Conservation (phyloP, 2,797 vertebrate species). For the Sphaeramia orbicularis region DNA sequence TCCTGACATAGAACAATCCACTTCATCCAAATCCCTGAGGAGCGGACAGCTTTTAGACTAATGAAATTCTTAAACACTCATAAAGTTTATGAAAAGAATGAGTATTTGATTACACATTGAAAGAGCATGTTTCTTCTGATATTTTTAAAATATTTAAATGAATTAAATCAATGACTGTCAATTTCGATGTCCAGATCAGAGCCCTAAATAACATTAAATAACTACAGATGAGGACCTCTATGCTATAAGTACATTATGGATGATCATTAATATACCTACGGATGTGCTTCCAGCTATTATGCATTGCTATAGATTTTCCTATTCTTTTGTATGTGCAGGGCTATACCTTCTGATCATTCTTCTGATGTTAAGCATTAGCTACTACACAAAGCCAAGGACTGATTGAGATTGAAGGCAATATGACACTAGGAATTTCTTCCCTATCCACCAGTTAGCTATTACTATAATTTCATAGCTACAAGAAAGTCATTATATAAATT, state of each 20-base stretch:
- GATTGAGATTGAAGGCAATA: too few relatives aligned
- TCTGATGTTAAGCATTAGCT: not conserved
- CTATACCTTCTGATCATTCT: not conserved
- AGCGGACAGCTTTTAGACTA: not conserved
- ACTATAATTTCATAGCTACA: too few relatives aligned
- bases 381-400: too few relatives aligned
- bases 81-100: not conserved
- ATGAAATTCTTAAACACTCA: conserved; percentile 1
- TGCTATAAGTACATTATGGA: not conserved
- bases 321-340: not conserved
- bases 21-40: conserved; percentile 45
- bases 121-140: not conserved
- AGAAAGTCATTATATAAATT: too few relatives aligned
- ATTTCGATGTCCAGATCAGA: not conserved
- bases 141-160: conserved; percentile 2
- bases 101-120: not conserved
- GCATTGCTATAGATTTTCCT: too few relatives aligned
- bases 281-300: not conserved
- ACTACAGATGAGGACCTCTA: not conserved
- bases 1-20: conserved; percentile 48
- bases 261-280: not conserved
- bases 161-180: not conserved
- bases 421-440: too few relatives aligned
- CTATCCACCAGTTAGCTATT: too few relatives aligned
- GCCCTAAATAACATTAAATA: conserved; percentile 4